Percentiles rank a stretch among this genome's conserved stretches.
Evolutionary conservation across 2,113 vertebrate species (phyloP).

Genomic region (Cyanoramphus novaezelandiae): DNA sequence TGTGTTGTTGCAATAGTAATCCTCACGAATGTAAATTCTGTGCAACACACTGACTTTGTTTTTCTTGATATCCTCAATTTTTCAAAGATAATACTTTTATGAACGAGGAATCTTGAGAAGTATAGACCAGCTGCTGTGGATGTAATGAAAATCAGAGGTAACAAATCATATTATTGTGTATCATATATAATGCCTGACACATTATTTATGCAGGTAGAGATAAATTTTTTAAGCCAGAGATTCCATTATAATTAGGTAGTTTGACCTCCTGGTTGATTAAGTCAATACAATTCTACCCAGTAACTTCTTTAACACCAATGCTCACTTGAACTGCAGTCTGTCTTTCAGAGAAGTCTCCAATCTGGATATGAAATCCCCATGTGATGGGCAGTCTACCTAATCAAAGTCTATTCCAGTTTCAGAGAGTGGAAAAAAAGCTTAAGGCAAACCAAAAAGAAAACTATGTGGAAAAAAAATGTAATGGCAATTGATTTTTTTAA

Average conservation of each 20-base stretch:
- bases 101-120: background rate
- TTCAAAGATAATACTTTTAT: background rate
- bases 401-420: background rate
- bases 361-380: background rate
- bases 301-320: background rate
- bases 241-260: background rate
- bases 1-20: no score
- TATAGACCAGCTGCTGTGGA: background rate
- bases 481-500: background rate
- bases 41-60: background rate
- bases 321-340: background rate
- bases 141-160: background rate
- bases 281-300: background rate
- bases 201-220: slow-evolving; percentile 9
- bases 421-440: background rate
- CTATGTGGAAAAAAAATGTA: background rate
- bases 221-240: background rate
- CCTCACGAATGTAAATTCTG: background rate
- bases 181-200: background rate
- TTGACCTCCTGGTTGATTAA: background rate
- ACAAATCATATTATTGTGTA: background rate
- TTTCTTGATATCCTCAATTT: background rate
- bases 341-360: background rate
- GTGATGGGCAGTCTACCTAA: background rate
- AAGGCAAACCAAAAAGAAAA: background rate